Evolutionary conservation across 35 echinoderm and acorn worm genomes (phyloP).

Genomic region (Heliocidaris erythrogramma): DNA sequence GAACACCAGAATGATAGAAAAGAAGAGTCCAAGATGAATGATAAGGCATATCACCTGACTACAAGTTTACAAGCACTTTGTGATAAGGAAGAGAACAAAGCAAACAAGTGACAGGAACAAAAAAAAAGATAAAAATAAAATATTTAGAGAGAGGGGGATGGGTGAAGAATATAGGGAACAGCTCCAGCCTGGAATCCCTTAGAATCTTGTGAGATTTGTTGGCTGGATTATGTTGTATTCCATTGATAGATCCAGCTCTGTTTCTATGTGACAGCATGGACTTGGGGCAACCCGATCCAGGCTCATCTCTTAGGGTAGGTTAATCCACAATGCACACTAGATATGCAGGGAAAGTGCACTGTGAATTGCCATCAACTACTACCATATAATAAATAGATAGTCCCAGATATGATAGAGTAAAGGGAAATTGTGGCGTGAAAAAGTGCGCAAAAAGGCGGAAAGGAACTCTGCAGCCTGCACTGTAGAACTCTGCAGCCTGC

Average conservation of each 20-base stretch:
- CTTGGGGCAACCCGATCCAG: background rate
- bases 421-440: no score
- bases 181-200: background rate
- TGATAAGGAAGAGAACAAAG: no score
- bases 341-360: background rate
- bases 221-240: slow-evolving; percentile 35
- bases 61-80: no score
- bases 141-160: background rate
- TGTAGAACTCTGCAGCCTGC: no score
- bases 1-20: no score
- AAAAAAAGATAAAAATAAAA: background rate
- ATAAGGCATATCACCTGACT: no score
- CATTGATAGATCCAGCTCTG: slow-evolving; percentile 41
- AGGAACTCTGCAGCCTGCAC: no score
- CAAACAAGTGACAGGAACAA: no score
- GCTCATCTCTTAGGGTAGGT: background rate
- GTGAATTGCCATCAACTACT: background rate
- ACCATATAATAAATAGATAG: no score
- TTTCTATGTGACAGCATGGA: slow-evolving; percentile 10
- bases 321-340: slow-evolving; percentile 33
- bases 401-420: no score
- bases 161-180: background rate
- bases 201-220: slow-evolving; percentile 29
- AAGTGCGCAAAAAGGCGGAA: no score
- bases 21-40: no score